Conservation (phyloP, 1,140 invertebrate genomes). For the Saccostrea glomerata region DNA sequence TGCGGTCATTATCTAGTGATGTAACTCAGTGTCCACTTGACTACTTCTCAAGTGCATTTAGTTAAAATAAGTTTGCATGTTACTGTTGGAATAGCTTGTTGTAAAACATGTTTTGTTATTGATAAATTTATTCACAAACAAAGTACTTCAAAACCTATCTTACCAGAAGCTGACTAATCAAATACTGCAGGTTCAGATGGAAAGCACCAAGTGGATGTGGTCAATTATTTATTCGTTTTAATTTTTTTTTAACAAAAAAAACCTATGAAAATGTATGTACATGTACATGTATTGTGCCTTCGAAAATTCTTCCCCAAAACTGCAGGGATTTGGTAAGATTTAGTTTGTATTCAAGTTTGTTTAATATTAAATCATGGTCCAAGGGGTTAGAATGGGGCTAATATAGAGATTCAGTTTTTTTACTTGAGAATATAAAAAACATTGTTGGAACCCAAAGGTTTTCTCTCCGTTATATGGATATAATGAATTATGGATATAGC, state of each 20-base stretch:
- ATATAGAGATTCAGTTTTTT: not conserved
- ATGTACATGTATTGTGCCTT: no score
- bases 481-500: no score
- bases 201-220: not conserved
- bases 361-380: no score
- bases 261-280: no score
- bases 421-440: not conserved
- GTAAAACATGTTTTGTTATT: constrained; percentile 16
- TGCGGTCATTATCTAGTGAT: constrained; percentile 18
- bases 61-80: constrained; percentile 14
- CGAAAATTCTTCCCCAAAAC: no score
- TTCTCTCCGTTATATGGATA: no score
- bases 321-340: no score
- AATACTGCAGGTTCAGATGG: not conserved
- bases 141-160: not conserved
- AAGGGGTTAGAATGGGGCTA: no score
- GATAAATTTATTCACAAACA: constrained; percentile 17
- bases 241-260: not conserved
- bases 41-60: constrained; percentile 24
- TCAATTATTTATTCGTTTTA: not conserved
- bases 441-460: not conserved
- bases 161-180: constrained; percentile 3
- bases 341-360: no score
- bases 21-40: constrained; percentile 29
- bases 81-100: not conserved